Evolutionary conservation across 35 echinoderm and acorn worm species (phyloP).

Genomic region (Stichopus chloronotus): DNA sequence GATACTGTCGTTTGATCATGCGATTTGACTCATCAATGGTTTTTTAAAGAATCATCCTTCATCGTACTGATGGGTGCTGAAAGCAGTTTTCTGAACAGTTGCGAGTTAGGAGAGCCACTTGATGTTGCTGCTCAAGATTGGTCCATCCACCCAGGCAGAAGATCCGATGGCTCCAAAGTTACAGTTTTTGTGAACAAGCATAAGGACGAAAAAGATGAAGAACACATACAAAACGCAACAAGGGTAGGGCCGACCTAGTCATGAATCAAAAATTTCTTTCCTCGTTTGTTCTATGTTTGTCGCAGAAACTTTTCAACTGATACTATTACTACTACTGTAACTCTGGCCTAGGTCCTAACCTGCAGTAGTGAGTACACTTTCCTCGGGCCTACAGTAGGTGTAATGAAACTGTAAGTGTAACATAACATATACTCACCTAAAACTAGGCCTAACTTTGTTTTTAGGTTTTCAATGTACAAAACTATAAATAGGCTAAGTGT

Average conservation of each 20-base stretch:
- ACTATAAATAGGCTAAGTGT: no score
- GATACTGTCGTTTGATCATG: no score
- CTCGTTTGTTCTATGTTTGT: not conserved
- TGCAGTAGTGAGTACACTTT: no score
- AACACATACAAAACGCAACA: constrained; percentile 86
- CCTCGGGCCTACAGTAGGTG: no score
- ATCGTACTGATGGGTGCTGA: constrained; percentile 82
- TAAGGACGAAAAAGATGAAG: constrained; percentile 53
- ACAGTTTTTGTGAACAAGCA: constrained; percentile 96
- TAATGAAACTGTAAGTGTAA: no score
- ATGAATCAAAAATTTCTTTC: not conserved
- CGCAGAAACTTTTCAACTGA: no score
- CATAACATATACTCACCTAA: no score
- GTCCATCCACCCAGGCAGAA: constrained; percentile 87
- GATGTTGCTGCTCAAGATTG: constrained; percentile 74
- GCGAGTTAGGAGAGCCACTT: constrained; percentile 88
- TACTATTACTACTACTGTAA: no score
- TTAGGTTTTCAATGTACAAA: no score
- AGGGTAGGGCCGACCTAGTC: constrained; percentile 48
- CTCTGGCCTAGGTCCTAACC: no score
- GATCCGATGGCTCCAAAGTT: constrained; percentile 87
- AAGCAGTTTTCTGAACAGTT: constrained; percentile 84
- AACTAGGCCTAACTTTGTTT: no score
- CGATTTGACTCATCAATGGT: not conserved
- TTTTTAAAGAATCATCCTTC: not conserved